Evolutionary conservation across 2,797 vertebrate genomes (phyloP).

Genomic region (Dendrocincla tyrannina): DNA sequence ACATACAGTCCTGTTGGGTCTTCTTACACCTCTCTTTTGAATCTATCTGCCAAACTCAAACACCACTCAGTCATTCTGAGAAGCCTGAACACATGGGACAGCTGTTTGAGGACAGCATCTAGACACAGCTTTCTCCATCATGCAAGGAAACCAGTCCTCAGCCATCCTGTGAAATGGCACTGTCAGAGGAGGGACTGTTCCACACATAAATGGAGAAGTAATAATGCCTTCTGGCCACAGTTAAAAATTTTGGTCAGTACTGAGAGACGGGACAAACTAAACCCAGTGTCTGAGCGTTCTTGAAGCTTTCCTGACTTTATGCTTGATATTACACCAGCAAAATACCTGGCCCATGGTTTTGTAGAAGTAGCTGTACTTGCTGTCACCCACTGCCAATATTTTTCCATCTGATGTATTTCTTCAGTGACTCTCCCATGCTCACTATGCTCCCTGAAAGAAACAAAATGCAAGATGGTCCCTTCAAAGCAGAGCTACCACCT

Average conservation of each 20-base stretch:
- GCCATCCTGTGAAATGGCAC: too few species aligned
- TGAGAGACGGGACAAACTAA: background rate
- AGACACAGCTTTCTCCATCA: too few species aligned
- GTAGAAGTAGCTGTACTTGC: background rate
- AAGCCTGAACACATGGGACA: too few species aligned
- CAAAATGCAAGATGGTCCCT: background rate
- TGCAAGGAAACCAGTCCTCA: too few species aligned
- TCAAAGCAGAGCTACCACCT: background rate
- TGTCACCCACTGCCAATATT: slow-evolving; percentile 91
- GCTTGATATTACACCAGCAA: background rate
- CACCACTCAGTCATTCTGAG: too few species aligned
- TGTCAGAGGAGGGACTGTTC: too few species aligned
- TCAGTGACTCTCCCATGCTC: slow-evolving; percentile 94
- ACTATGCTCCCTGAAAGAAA: slow-evolving; percentile 90
- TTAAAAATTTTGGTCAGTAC: background rate
- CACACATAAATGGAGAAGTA: too few species aligned
- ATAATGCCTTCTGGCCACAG: background rate
- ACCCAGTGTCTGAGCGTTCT: background rate
- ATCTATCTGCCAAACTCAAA: too few species aligned
- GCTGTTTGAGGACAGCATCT: too few species aligned
- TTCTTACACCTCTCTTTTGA: too few species aligned
- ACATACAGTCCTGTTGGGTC: too few species aligned
- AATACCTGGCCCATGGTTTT: background rate
- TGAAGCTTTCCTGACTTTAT: background rate
- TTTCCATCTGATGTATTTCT: slow-evolving; percentile 97